Percentiles rank a stretch among this genome's conserved stretches.
Conservation (phyloP, 2,888 invertebrate species). For the Drosophila lacicola region DNA sequence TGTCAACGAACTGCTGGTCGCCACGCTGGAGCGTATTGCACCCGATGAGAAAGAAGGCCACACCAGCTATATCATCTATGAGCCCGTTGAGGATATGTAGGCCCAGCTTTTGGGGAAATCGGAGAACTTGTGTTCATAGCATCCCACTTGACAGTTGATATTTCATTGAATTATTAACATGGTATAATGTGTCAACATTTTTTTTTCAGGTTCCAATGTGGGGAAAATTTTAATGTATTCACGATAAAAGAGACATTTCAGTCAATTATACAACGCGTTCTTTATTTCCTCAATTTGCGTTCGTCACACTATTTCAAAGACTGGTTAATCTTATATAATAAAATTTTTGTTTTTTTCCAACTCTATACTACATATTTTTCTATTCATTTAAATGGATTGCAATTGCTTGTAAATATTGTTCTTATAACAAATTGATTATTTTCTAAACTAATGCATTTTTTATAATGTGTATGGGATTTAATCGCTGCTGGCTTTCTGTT, state of each 20-base stretch:
- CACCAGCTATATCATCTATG: conserved; percentile 45
- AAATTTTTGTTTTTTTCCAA: background rate
- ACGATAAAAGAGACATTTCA: conserved; percentile 4
- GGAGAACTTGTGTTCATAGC: background rate
- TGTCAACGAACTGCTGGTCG: conserved; percentile 31
- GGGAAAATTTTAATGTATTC: conserved; percentile 3
- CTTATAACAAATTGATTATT: too few species aligned
- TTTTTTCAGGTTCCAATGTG: background rate
- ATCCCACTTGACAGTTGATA: background rate
- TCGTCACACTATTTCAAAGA: too few species aligned
- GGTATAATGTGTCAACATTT: background rate
- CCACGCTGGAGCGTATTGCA: conserved; percentile 21
- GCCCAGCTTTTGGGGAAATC: background rate
- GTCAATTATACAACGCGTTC: background rate
- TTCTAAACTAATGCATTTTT: too few species aligned
- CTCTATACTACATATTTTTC: too few species aligned
- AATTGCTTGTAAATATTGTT: too few species aligned
- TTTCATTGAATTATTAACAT: conserved; percentile 3
- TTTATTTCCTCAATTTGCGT: background rate
- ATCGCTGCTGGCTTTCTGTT: too few species aligned
- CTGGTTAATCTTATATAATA: background rate
- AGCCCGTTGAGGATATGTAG: conserved; percentile 19
- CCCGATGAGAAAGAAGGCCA: background rate
- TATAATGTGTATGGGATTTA: too few species aligned
- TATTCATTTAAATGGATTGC: too few species aligned